Evolutionary conservation across 2,888 invertebrate genomes (phyloP).

Genomic region (Dynastes tityus): DNA sequence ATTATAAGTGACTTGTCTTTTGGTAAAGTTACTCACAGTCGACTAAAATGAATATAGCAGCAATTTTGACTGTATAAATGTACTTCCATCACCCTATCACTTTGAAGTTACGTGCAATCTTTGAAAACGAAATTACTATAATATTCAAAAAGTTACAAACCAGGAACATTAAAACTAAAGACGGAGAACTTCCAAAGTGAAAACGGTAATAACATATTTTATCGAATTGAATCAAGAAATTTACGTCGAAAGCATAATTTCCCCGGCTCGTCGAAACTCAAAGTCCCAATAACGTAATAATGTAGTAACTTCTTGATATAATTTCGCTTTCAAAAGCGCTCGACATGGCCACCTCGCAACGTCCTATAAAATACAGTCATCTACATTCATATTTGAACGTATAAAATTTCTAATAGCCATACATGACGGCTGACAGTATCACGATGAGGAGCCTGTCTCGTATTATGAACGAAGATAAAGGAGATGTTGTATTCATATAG

Average conservation of each 20-base stretch:
- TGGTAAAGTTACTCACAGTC: no score
- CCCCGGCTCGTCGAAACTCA: background rate
- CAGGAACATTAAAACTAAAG: no score
- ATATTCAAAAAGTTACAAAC: no score
- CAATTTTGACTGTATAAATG: no score
- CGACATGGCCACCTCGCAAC: background rate
- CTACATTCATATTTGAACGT: constrained; percentile 15
- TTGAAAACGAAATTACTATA: no score
- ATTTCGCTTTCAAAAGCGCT: constrained; percentile 6
- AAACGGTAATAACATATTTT: background rate
- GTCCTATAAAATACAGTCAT: constrained; percentile 1
- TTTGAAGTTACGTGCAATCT: no score
- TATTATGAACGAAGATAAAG: constrained; percentile 8
- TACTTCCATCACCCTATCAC: no score
- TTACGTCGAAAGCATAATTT: background rate
- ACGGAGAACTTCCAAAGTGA: no score
- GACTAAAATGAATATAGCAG: no score
- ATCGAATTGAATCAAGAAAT: background rate
- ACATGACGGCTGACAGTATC: background rate
- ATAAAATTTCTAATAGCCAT: background rate
- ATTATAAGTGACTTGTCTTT: no score
- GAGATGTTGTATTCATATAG: constrained; percentile 18
- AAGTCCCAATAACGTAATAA: background rate
- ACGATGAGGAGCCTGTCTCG: background rate
- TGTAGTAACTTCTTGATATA: background rate